These are phyloP conservation scores for Hoplostethus atlanticus DNA, from an alignment of 2,797 vertebrate species.

Conservation along the genomic window DNA sequence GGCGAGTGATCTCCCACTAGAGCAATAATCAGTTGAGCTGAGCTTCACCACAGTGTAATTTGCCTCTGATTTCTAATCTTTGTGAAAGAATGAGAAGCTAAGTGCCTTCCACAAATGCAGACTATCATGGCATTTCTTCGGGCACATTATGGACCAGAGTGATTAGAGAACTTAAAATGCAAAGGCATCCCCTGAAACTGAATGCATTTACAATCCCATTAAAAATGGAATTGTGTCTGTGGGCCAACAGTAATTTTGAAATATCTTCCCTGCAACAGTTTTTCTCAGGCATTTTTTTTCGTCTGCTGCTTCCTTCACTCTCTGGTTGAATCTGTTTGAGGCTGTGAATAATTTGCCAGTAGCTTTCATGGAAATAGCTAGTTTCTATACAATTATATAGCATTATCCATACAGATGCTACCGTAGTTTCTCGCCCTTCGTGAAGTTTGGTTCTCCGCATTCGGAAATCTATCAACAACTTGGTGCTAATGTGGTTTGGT, in stretches of 20 bases:
- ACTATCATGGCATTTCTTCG: slow-evolving; percentile 80
- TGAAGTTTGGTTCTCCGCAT: not conserved
- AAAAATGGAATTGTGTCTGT: slow-evolving; percentile 87
- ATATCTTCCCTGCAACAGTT: slow-evolving; percentile 75
- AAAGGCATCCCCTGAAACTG: slow-evolving; percentile 83
- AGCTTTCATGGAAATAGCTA: slow-evolving; percentile 71
- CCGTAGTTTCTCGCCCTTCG: slow-evolving; percentile 47
- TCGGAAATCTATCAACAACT: not conserved
- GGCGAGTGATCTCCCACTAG: slow-evolving; percentile 78
- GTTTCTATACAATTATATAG: slow-evolving; percentile 63
- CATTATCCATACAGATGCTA: slow-evolving; percentile 64
- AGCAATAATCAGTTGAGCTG: slow-evolving; percentile 89
- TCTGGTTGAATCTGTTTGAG: slow-evolving; percentile 73
- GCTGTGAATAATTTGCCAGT: slow-evolving; percentile 73
- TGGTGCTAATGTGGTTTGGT: slow-evolving; percentile 42
- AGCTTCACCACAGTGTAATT: slow-evolving; percentile 89
- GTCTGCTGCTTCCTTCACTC: slow-evolving; percentile 64
- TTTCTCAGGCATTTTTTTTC: slow-evolving; percentile 65
- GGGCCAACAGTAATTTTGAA: slow-evolving; percentile 85
- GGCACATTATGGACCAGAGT: slow-evolving; percentile 83
- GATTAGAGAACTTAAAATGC: slow-evolving; percentile 87
- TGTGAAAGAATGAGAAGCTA: slow-evolving; percentile 81
- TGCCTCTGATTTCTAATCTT: slow-evolving; percentile 92
- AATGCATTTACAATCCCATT: slow-evolving; percentile 88
- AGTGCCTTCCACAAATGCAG: slow-evolving; percentile 76